Percentiles rank a stretch among this genome's conserved stretches.
Conservation (phyloP, 2,797 vertebrate genomes). For the Triplophysa yarkandensis region DNA sequence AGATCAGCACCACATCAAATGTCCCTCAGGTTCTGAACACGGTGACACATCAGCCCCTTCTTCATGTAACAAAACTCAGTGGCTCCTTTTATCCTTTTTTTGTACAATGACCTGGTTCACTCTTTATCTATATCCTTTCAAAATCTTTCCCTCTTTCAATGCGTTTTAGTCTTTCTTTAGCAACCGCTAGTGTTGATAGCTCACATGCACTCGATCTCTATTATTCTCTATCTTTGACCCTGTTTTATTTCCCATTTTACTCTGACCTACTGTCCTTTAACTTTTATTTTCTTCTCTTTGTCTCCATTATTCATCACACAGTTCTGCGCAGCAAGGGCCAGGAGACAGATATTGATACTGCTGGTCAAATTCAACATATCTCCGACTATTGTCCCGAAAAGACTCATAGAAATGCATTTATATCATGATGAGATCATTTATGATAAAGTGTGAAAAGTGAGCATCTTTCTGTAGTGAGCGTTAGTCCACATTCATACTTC, state of each 20-base stretch:
- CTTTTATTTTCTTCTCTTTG: conserved; percentile 29
- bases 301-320: conserved; percentile 40
- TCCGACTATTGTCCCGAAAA: conserved; percentile 37
- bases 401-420: conserved; percentile 9
- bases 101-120: not conserved
- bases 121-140: conserved; percentile 25
- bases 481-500: conserved; percentile 11
- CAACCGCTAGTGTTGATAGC: not conserved
- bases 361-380: conserved; percentile 27
- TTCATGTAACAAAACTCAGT: conserved; percentile 5
- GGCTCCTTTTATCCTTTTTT: not conserved
- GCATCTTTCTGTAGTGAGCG: conserved; percentile 21
- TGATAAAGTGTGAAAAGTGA: conserved; percentile 18
- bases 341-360: conserved; percentile 46
- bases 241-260: conserved; percentile 20
- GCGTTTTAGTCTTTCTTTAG: not conserved
- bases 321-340: conserved; percentile 35
- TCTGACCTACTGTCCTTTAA: conserved; percentile 27
- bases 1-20: conserved; percentile 2
- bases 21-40: not conserved
- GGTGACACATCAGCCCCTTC: conserved; percentile 4
- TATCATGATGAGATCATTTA: no score
- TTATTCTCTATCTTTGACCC: conserved; percentile 34
- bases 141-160: conserved; percentile 8
- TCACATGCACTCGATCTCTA: not conserved